Evolutionary conservation across 2,113 vertebrate genomes (phyloP).

Genomic region (Microcebus lehilahytsara): DNA sequence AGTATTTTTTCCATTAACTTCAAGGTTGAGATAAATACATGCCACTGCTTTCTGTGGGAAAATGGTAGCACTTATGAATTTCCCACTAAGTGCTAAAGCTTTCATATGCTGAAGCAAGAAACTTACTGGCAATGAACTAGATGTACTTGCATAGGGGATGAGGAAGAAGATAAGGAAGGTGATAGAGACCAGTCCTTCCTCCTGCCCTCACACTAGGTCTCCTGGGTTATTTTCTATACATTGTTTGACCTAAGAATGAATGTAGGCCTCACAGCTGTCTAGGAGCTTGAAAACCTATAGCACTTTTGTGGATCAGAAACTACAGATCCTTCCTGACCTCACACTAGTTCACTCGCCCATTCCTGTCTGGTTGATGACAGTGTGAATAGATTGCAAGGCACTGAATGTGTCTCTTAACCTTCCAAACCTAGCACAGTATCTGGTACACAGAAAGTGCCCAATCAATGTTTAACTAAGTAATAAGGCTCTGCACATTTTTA

Average conservation of each 20-base stretch:
- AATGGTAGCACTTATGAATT: not conserved
- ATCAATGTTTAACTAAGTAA: not conserved
- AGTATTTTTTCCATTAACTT: not conserved
- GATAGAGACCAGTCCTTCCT: not conserved
- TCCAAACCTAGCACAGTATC: not conserved
- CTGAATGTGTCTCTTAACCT: not conserved
- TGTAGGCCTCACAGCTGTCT: not conserved
- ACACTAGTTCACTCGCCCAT: not conserved
- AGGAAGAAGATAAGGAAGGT: not conserved
- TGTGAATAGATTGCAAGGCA: not conserved
- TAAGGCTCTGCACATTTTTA: not conserved
- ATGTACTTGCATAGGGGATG: not conserved
- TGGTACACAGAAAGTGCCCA: not conserved
- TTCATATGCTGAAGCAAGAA: not conserved
- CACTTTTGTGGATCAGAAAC: not conserved
- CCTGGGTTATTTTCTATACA: not conserved
- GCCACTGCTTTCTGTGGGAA: not conserved
- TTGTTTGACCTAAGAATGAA: not conserved
- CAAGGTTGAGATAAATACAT: not conserved
- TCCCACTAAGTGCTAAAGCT: not conserved
- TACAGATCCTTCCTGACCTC: not conserved
- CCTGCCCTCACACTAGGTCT: not conserved
- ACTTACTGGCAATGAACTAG: not conserved
- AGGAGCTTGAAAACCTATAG: not conserved
- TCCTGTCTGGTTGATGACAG: not conserved